These are phyloP conservation scores for Chalcis sispes DNA, from an alignment of 2,888 invertebrate species.

Conservation along the genomic window DNA sequence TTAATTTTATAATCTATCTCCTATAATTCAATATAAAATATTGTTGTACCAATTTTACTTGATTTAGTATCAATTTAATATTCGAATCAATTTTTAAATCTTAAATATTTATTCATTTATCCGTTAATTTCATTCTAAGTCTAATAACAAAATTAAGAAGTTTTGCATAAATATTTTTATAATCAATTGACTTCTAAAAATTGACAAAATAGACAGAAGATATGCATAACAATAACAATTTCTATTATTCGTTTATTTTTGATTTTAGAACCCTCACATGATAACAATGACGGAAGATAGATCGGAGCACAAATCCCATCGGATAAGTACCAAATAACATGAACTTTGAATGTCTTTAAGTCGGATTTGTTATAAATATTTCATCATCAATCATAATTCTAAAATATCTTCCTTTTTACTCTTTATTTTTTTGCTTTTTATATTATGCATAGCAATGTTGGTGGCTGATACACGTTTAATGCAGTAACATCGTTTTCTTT, in stretches of 20 bases:
- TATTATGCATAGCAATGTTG: constrained; percentile 44
- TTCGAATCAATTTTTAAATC: too few relatives aligned
- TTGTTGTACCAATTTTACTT: too few relatives aligned
- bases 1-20: too few relatives aligned
- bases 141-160: not conserved
- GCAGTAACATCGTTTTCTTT: constrained; percentile 29
- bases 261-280: constrained; percentile 64
- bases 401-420: constrained; percentile 56
- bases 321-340: constrained; percentile 64
- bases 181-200: not conserved
- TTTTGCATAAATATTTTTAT: constrained; percentile 2
- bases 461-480: constrained; percentile 34
- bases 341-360: constrained; percentile 54
- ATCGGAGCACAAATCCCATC: constrained; percentile 60
- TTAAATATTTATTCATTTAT: too few relatives aligned
- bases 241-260: constrained; percentile 59
- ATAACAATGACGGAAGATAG: constrained; percentile 65
- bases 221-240: constrained; percentile 39
- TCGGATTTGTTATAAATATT: constrained; percentile 40
- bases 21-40: too few relatives aligned
- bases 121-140: constrained; percentile 1
- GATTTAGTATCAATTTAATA: too few relatives aligned
- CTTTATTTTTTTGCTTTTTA: constrained; percentile 53
- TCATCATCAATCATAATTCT: constrained; percentile 51
- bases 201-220: not conserved